Conservation (phyloP, 2,113 vertebrate species). For the Ptychochromis oligacanthus region DNA sequence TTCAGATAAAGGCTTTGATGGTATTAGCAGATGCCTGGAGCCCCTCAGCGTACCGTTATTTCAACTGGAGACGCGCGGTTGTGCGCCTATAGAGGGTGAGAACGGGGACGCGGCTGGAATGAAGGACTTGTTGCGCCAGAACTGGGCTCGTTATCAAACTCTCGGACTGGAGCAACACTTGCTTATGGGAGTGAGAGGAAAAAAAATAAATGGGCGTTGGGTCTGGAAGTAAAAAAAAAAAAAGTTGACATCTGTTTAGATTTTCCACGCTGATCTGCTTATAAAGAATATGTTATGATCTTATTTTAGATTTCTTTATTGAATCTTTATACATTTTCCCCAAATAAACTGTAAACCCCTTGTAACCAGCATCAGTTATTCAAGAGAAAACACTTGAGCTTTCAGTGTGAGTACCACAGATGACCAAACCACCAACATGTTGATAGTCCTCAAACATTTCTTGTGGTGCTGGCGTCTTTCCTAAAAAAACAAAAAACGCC, state of each 20-base stretch:
- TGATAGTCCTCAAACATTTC: constrained; percentile 37
- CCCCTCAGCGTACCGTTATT: constrained; percentile 50
- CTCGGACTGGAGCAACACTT: constrained; percentile 39
- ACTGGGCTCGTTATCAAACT: constrained; percentile 44
- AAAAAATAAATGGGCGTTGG: constrained; percentile 18
- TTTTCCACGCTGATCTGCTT: constrained; percentile 51
- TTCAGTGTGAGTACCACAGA: not conserved
- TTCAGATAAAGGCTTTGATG: constrained; percentile 58
- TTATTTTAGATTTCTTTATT: not conserved
- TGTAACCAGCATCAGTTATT: not conserved
- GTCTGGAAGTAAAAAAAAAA: constrained; percentile 28
- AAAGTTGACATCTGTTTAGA: constrained; percentile 57
- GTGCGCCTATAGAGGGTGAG: constrained; percentile 26
- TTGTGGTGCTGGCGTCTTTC: constrained; percentile 44
- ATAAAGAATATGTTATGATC: not conserved
- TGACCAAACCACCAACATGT: not conserved
- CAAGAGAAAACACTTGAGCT: not conserved
- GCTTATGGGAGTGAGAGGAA: constrained; percentile 33
- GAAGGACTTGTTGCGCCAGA: constrained; percentile 64
- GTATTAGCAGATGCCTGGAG: constrained; percentile 48
- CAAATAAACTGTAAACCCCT: not conserved
- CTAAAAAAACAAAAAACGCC: constrained; percentile 64
- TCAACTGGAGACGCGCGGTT: constrained; percentile 15
- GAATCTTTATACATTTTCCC: not conserved
- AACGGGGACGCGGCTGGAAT: constrained; percentile 30